A percentile compares a stretch with the other conserved stretches of the same genome.
Conservation (phyloP, 2,113 vertebrate species). For the Cavia porcellus region DNA sequence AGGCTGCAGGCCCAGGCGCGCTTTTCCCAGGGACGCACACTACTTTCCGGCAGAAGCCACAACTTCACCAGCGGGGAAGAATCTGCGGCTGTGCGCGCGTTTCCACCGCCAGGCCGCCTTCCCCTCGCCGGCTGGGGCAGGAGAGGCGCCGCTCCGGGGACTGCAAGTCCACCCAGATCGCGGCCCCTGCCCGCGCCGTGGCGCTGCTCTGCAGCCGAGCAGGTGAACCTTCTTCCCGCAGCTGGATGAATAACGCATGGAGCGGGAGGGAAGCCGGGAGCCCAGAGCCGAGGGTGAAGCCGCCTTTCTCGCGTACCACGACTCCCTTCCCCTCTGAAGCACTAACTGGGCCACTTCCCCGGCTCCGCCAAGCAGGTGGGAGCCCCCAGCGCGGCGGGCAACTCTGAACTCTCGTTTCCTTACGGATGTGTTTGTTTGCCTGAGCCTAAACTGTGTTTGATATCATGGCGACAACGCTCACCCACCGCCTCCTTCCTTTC, state of each 20-base stretch:
- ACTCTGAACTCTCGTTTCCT: neutral
- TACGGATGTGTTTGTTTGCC: neutral
- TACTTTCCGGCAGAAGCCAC: neutral
- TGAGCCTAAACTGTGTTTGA: neutral
- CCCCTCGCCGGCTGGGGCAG: neutral
- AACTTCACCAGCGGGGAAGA: neutral
- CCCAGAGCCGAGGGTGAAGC: accelerated
- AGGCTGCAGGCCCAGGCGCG: neutral
- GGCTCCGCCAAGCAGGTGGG: conserved; percentile 19
- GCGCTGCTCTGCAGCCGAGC: neutral
- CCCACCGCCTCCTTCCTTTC: neutral
- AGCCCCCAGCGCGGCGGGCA: neutral
- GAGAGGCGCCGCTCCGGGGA: neutral
- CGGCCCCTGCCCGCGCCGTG: neutral
- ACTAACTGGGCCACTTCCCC: neutral
- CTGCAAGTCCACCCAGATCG: neutral
- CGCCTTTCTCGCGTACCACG: neutral
- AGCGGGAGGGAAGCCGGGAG: conserved; percentile 38
- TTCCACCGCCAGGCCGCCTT: neutral
- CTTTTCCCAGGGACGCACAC: neutral
- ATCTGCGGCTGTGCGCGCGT: neutral
- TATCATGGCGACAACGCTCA: conserved; percentile 38
- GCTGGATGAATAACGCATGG: conserved; percentile 73
- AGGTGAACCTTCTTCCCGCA: conserved; percentile 64
- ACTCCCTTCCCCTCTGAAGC: neutral